Base-by-base conservation (phyloP, 1,140 invertebrate genomes). In the Drosophila ambigua region DNA sequence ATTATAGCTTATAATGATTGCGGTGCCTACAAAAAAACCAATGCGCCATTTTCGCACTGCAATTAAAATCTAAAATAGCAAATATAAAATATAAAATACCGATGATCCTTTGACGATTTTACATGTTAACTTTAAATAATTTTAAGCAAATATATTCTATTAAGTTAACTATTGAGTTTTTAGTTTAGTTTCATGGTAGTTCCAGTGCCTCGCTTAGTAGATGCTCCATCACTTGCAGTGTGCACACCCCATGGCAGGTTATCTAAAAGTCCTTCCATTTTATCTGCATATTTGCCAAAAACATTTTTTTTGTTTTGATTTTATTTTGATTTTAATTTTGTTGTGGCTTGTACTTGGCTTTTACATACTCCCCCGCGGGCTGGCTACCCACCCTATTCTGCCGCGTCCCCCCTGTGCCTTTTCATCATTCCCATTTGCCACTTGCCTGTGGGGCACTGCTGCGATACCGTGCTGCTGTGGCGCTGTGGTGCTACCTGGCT, bases 331-430 rank as follows among this genome's bases (percentile, higher is more conserved):
- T 73, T 85, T 80, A 77, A 74, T 87, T 85, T 87, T 78, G 61
- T 63, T 87, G 83, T 71, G 82, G 82, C 66, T 82, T 82, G 74
- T 85, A 87, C 82, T 85, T 87, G 82, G 82, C 82, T 85, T 72
- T 85, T 85, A 85, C 72, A 64, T 65, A 69, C 44, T 57, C 24
- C 51, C 44, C 63, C 6, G 1, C 4, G 35, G 35, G 35, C 35
- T 13, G 35, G 0, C 11, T 1, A 16, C 16, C 16, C 16, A 16
- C 24, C 41, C 4, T 26, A 26, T 26, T 6, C 5, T 26, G 0
- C 61, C n/a, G 6, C 16, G n/a, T 16, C 39, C 35, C 11, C 49
- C 60, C 2, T 1, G 3, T 9, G 4, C 11, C 4, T 8, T 13
- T 39, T 39, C 35, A 39, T 39, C 35, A 74, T 58, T 48, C 44